Evolutionary conservation across 2,888 invertebrate genomes (phyloP).

Genomic region (Rhyacophila evoluta): DNA sequence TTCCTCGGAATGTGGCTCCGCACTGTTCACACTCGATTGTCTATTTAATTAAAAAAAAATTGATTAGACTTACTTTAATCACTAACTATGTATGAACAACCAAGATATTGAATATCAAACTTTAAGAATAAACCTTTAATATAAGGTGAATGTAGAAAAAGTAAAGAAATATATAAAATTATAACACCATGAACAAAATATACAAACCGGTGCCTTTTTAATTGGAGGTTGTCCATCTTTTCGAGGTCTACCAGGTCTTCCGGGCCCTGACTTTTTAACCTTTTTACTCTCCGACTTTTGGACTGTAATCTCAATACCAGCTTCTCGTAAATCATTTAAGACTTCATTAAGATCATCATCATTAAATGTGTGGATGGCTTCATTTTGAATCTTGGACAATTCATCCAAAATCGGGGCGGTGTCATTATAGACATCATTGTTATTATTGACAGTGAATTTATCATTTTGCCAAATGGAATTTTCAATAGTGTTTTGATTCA

Average conservation of each 20-base stretch:
- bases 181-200: neutral
- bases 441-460: no score
- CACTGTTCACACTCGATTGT: slow-evolving; percentile 30
- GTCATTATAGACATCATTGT: no score
- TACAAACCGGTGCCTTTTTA: neutral
- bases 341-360: neutral
- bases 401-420: neutral
- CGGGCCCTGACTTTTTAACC: neutral
- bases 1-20: slow-evolving; percentile 14
- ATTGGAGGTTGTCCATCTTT: neutral
- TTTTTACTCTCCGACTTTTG: neutral
- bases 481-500: no score
- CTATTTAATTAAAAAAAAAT: neutral
- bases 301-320: neutral
- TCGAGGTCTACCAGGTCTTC: neutral
- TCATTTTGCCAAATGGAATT: no score
- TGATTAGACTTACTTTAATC: neutral
- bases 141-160: neutral
- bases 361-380: neutral
- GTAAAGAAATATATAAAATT: neutral
- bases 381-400: neutral
- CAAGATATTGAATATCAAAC: neutral
- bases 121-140: neutral
- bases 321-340: neutral
- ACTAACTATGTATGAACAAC: no score